Conservation (phyloP, 2,797 vertebrate species). For the Halcyon leucocephala region DNA sequence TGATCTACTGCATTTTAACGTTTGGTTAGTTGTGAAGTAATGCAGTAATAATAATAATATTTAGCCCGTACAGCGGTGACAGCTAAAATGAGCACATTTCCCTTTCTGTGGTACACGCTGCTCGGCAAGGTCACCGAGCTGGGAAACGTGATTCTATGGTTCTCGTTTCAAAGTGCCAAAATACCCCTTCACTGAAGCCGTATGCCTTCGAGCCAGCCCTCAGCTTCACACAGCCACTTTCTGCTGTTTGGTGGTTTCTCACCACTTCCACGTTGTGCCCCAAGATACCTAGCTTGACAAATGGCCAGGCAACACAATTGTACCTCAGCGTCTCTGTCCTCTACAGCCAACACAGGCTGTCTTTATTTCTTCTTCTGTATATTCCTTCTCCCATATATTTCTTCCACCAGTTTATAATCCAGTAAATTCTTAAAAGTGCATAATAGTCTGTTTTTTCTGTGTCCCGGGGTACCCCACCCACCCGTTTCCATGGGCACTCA, state of each 20-base stretch:
- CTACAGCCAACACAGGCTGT: not conserved
- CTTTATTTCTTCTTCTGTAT: not conserved
- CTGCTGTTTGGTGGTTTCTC: not conserved
- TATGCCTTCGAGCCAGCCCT: not conserved
- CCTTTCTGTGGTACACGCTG: not conserved
- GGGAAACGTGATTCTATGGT: not conserved
- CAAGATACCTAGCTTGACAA: not conserved
- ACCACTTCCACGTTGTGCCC: not conserved
- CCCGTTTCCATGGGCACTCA: not conserved
- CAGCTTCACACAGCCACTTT: not conserved
- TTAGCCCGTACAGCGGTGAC: not conserved
- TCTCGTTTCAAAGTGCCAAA: not conserved
- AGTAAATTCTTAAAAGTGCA: not conserved
- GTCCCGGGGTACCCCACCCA: not conserved
- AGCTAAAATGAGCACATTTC: slow-evolving; percentile 25
- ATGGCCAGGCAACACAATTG: not conserved
- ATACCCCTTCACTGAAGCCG: not conserved
- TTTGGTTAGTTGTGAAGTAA: slow-evolving; percentile 3
- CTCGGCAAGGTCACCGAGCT: slow-evolving; percentile 3
- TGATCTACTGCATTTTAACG: slow-evolving; percentile 1
- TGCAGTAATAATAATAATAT: slow-evolving; percentile 8
- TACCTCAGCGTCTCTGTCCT: not conserved
- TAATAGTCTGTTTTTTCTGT: not conserved
- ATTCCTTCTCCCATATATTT: not conserved
- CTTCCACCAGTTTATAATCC: not conserved